Conservation (phyloP, 2,113 vertebrate genomes). For the Irena cyanogastra region DNA sequence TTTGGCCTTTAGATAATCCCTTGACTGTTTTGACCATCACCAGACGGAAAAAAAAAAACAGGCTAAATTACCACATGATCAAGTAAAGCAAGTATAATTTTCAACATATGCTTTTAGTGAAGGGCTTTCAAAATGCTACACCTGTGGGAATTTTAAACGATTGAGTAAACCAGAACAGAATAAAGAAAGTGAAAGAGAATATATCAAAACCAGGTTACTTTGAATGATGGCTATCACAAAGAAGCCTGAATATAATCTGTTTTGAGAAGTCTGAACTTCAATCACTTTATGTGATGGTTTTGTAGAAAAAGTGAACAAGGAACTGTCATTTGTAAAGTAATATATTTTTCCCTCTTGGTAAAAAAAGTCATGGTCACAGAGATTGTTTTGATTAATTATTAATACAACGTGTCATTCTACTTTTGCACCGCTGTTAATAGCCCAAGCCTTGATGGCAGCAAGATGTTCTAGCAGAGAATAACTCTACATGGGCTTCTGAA, state of each 20-base stretch:
- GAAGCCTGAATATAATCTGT: neutral
- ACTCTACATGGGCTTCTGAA: neutral
- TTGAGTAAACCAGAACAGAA: neutral
- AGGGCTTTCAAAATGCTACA: neutral
- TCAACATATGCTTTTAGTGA: neutral
- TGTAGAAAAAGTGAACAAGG: neutral
- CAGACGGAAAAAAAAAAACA: neutral
- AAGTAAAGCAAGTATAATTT: neutral
- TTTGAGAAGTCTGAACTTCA: neutral
- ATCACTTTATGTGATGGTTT: neutral
- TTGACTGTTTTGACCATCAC: neutral
- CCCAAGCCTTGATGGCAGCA: neutral
- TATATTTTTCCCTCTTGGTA: neutral
- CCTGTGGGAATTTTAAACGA: neutral
- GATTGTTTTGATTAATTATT: neutral
- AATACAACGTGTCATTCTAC: neutral
- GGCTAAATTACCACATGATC: neutral
- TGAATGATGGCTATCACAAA: neutral
- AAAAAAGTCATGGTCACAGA: neutral
- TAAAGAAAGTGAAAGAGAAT: neutral
- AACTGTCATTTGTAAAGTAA: neutral
- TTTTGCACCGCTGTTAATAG: conserved; percentile 22
- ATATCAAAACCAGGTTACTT: neutral
- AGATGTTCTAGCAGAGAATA: neutral
- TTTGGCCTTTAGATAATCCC: neutral